phyloP scores from a whole-genome alignment of 2,113 vertebrate species.

The Dascyllus trimaculatus region DNA sequence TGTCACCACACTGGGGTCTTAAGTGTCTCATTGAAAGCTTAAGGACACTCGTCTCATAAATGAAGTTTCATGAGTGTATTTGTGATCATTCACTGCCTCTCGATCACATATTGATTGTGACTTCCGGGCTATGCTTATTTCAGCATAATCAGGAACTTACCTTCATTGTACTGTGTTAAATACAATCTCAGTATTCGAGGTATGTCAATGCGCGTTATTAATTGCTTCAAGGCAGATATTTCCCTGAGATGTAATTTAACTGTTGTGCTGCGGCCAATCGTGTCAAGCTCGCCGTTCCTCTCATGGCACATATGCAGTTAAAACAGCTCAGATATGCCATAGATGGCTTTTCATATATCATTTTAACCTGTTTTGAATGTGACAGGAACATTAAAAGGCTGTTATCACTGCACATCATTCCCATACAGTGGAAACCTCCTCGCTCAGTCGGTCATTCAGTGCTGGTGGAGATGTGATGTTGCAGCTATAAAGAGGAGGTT shows the following conservation, averaged over 20 bases:
- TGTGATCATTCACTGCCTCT: neutral
- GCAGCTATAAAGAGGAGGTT: no score
- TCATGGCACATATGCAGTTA: neutral
- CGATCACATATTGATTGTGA: slow-evolving; percentile 14
- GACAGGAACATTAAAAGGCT: no score
- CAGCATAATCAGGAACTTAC: neutral
- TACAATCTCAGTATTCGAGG: neutral
- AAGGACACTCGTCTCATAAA: slow-evolving; percentile 38
- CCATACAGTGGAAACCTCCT: no score
- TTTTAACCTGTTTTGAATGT: no score
- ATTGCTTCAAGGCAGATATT: neutral
- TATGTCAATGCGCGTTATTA: neutral
- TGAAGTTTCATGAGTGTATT: slow-evolving; percentile 32
- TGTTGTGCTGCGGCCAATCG: neutral
- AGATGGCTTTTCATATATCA: no score
- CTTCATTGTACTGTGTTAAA: neutral
- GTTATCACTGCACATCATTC: no score
- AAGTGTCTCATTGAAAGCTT: slow-evolving; percentile 46
- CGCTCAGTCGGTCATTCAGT: no score
- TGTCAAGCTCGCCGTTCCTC: neutral
- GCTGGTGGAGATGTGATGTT: no score
- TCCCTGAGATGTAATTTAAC: neutral
- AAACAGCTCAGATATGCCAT: neutral
- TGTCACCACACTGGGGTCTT: slow-evolving; percentile 9
- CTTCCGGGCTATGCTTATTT: neutral